Evolutionary conservation across 2,113 vertebrate species (phyloP), one percentile per base, ranked within the genome.

Genomic region (Daphoenositta chrysoptera): DNA sequence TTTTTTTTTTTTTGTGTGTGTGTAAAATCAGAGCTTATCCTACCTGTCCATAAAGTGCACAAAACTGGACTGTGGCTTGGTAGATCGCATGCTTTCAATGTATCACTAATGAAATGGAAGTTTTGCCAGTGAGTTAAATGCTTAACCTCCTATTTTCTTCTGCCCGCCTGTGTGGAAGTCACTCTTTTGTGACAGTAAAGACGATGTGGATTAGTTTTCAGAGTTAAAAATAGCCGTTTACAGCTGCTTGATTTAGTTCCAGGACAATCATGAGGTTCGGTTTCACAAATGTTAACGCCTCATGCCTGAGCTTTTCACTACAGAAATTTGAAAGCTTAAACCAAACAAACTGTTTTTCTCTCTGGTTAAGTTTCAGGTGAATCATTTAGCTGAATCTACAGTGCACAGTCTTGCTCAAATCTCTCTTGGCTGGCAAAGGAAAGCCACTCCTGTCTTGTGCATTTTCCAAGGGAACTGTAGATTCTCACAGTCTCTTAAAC

Each of bases 191-290:
- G 84, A 71, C 92, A 51, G 70, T 85, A 65, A 80, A 63, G 71
- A 80, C 13, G 64, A 79, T 30, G 33, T 31, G 63, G 93, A 86
- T 92, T 97, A 40, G 35, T 95, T 95, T 97, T 94, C 93, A 87
- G 84, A 72, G 86, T 96, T 97, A 97, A 97, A 97, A 97, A 97
- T 97, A 97, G 63, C 66, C 6, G 27, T 89, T 95, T 87, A 85
- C 92, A 97, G 96, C 96, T 97, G 94, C 79, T 95, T 93, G 88
- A 89, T 86, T 96, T 91, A 64, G 83, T 79, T 92, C 91, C 90
- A 87, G 87, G 50, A 65, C 27, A 37, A 31, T 94, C 79, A 77
- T 17, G 45, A 83, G 92, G 33, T 68, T 58, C 79, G 57, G 53
- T 85, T 89, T 79, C 87, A 45, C 42, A 53, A 91, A 73, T 35